Conservation (phyloP, 2,797 vertebrate species). For the Falco rusticolus region DNA sequence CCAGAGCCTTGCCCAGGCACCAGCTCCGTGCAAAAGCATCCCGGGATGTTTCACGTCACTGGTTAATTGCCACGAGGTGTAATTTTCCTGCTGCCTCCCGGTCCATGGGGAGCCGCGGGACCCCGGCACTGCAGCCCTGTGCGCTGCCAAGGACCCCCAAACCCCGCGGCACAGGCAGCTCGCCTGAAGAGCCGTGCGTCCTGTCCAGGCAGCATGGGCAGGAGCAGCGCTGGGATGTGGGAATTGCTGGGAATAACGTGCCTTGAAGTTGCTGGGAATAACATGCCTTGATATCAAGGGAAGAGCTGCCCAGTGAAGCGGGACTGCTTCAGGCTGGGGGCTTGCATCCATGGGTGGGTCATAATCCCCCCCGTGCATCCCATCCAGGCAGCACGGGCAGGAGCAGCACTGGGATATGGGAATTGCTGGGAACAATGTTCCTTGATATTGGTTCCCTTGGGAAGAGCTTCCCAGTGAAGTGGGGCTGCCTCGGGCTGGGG, state of each 20-base stretch:
- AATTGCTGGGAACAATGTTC: too few species aligned
- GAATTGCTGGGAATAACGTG: too few species aligned
- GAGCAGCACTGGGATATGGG: too few species aligned
- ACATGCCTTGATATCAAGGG: neutral
- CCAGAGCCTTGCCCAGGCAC: neutral
- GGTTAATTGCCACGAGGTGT: neutral
- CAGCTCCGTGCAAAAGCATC: neutral
- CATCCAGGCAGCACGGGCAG: too few species aligned
- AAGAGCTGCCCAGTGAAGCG: neutral
- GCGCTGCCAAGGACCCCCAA: accelerated
- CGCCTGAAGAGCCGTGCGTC: accelerated
- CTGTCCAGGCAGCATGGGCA: too few species aligned
- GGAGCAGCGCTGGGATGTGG: too few species aligned
- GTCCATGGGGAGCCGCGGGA: neutral
- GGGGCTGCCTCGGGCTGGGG: too few species aligned
- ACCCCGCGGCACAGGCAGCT: neutral
- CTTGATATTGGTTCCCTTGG: too few species aligned
- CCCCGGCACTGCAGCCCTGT: neutral
- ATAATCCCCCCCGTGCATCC: too few species aligned
- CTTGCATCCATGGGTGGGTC: neutral
- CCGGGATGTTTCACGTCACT: neutral
- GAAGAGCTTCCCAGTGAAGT: too few species aligned
- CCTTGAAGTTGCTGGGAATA: neutral
- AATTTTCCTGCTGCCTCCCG: neutral
- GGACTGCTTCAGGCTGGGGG: neutral